Percentiles rank a stretch among this genome's conserved stretches.
phyloP scores from a whole-genome alignment of 2,888 invertebrate species.

The Orthosia incerta region DNA sequence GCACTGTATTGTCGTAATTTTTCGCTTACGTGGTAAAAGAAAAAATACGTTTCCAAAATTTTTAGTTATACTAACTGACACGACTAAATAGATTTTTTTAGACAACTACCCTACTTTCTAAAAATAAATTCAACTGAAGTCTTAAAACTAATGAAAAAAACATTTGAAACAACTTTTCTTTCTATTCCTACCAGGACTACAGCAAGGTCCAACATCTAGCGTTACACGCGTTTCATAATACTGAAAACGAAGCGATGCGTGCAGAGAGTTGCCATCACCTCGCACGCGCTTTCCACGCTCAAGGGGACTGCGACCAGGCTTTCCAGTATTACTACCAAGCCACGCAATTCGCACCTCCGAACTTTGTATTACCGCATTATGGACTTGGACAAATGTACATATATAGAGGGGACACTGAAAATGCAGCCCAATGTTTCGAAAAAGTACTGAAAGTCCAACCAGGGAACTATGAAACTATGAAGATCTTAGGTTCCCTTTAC shows the following conservation, averaged over 20 bases:
- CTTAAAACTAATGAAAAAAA: too few relatives aligned
- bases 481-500: conserved; percentile 99
- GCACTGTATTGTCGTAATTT: too few relatives aligned
- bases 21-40: too few relatives aligned
- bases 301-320: conserved; percentile 98
- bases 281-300: conserved; percentile 98
- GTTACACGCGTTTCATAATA: conserved; percentile 99
- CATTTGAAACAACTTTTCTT: not conserved
- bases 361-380: conserved; percentile 99
- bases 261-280: conserved; percentile 99
- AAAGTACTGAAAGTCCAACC: conserved; percentile 99
- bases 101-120: too few relatives aligned
- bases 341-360: conserved; percentile 98
- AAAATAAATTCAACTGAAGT: too few relatives aligned
- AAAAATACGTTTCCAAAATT: too few relatives aligned
- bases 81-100: too few relatives aligned
- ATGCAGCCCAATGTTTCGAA: conserved; percentile 99
- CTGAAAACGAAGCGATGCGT: conserved; percentile 99
- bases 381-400: conserved; percentile 99
- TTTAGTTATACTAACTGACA: too few relatives aligned
- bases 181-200: conserved; percentile 92
- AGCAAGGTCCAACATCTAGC: conserved; percentile 99
- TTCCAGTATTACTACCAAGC: conserved; percentile 99
- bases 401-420: conserved; percentile 98
- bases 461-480: conserved; percentile 99